phyloP scores from a whole-genome alignment of 2,888 invertebrate species.

The Cephus sareptanus region DNA sequence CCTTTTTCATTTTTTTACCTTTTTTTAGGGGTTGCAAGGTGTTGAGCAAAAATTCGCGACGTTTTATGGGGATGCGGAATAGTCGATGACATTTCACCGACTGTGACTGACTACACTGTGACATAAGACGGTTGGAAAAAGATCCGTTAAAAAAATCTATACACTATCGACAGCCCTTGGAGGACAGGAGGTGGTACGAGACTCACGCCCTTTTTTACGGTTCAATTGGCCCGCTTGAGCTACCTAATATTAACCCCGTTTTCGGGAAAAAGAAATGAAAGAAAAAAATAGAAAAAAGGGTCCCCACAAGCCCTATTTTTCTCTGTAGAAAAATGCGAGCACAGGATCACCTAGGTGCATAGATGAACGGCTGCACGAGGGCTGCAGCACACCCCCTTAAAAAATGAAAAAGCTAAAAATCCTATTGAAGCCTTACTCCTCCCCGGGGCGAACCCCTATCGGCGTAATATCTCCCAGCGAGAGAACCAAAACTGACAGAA shows the following conservation, averaged over 20 bases:
- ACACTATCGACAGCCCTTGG: background rate
- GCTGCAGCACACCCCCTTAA: constrained; percentile 3
- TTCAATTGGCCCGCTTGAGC: constrained; percentile 29
- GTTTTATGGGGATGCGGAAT: background rate
- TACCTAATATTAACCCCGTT: constrained; percentile 36
- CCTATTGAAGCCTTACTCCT: constrained; percentile 30
- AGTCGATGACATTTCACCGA: background rate
- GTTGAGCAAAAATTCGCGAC: background rate
- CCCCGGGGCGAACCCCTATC: constrained; percentile 27
- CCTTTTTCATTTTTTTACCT: background rate
- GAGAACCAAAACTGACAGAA: constrained; percentile 26
- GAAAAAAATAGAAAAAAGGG: constrained; percentile 11
- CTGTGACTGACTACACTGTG: background rate
- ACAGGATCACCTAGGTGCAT: background rate
- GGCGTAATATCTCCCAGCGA: constrained; percentile 31
- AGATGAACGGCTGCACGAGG: background rate
- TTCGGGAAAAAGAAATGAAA: constrained; percentile 22
- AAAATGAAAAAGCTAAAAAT: constrained; percentile 31
- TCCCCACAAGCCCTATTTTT: background rate
- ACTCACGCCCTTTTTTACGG: constrained; percentile 29
- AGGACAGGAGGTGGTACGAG: constrained; percentile 5
- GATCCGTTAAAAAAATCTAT: constrained; percentile 29
- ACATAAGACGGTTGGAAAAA: constrained; percentile 13
- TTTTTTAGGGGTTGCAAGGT: background rate
- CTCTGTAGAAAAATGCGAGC: background rate